Base-by-base conservation (phyloP, 1,140 invertebrate species). In the Zelostemma sp. region DNA sequence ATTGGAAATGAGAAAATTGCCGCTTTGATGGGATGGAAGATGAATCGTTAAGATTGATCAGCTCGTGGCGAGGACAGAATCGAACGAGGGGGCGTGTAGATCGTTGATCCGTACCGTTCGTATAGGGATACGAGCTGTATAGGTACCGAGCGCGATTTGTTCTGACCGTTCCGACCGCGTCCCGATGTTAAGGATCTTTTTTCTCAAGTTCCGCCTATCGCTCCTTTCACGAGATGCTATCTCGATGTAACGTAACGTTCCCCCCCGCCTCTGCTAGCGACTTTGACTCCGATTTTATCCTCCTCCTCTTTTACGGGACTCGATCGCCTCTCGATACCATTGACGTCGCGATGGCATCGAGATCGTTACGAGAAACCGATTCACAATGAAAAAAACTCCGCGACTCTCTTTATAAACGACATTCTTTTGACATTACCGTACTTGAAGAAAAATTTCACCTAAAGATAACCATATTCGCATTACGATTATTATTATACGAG, bases 181-280 rank as follows among this genome's bases (percentile, higher is more conserved):
- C 33, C 74, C 70, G 74, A 77, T 77, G 65, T 69, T 62, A 64
- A 67, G 61, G 50, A 51, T 72, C 57, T 71, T 68, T 68, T 45
- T 51, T 14, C n/a, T 45, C 58, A 45, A 53, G 57, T 66, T 47
- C 59, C 64, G 68, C 53, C 70, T 57, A 63, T 54, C 53, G 58
- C 41, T 63, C 70, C 61, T 62, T 55, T 49, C 61, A 43, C 57
- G 47, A 75, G 69, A 74, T 76, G 55, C 43, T 58, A 59, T 67
- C 55, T 41, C 43, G 58, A 38, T 59, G 51, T 60, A 75, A 65
- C 47, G 55, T 71, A 73, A 65, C 66, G 62, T 71, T 69, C 66
- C 49, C 49, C 48, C 57, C 28, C 19, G 18, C 46, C 53, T 35
- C 53, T 21, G 6, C 31, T 31, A 18, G n/a, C 14, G 43, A 45